phyloP scores from a whole-genome alignment of 2,888 invertebrate species.

The Pachymerium ferrugineum region DNA sequence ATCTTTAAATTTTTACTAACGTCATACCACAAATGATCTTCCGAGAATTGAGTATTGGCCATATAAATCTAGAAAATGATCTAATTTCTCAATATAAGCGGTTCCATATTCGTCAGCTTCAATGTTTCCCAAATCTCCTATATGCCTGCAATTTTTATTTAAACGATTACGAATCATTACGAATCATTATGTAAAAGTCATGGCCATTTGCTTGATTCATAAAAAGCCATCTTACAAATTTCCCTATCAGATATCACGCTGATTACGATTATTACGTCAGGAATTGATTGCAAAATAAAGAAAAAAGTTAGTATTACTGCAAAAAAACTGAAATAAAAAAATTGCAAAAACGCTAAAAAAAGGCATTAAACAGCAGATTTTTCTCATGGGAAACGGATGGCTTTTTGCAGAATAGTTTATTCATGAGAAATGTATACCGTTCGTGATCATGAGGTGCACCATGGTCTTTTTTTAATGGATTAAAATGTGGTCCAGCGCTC shows the following conservation, averaged over 20 bases:
- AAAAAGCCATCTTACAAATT: background rate
- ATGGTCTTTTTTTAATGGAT: constrained; percentile 5
- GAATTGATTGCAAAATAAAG: too few species aligned
- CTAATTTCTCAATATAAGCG: background rate
- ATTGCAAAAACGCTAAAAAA: too few species aligned
- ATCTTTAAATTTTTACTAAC: too few species aligned
- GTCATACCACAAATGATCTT: constrained; percentile 2
- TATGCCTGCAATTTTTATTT: background rate
- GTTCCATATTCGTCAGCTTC: constrained; percentile 7
- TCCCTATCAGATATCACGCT: too few species aligned
- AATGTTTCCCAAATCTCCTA: constrained; percentile 20
- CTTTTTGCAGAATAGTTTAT: too few species aligned
- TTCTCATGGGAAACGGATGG: too few species aligned
- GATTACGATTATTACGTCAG: too few species aligned
- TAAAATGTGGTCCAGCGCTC: constrained; percentile 27
- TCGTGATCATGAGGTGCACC: background rate
- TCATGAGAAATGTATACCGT: background rate
- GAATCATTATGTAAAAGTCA: background rate
- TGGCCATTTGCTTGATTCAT: background rate
- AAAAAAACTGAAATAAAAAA: too few species aligned
- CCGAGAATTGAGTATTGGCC: constrained; percentile 9
- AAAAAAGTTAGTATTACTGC: too few species aligned
- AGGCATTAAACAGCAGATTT: too few species aligned
- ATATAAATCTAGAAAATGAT: constrained; percentile 3
- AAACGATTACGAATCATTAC: background rate